Percentiles rank a stretch among this genome's conserved stretches.
Evolutionary conservation across 2,888 invertebrate species (phyloP).

Genomic region (Cosmopolites sordidus): DNA sequence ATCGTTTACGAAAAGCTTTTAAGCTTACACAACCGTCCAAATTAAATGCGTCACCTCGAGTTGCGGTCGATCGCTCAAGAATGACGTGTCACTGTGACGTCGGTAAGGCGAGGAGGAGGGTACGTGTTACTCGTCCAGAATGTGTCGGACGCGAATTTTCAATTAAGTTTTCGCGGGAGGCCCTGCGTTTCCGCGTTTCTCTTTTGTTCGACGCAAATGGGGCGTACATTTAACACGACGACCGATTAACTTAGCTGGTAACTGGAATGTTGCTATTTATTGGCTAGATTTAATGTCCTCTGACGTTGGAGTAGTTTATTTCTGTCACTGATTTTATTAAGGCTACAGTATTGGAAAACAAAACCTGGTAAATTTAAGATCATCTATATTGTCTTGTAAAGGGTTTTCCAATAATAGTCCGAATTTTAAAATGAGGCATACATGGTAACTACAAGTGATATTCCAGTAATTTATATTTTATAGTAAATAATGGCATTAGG

Average conservation of each 20-base stretch:
- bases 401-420: too few species aligned
- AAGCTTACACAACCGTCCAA: slow-evolving; percentile 14
- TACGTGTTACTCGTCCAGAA: background rate
- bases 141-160: slow-evolving; percentile 28
- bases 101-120: background rate
- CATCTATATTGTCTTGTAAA: too few species aligned
- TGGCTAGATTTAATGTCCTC: background rate
- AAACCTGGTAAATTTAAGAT: too few species aligned
- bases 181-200: slow-evolving; percentile 34
- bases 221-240: slow-evolving; percentile 13
- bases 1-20: slow-evolving; percentile 12
- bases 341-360: too few species aligned
- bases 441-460: too few species aligned
- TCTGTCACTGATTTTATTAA: too few species aligned
- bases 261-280: slow-evolving; percentile 1
- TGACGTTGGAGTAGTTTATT: too few species aligned
- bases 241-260: slow-evolving; percentile 14
- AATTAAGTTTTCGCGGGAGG: slow-evolving; percentile 23
- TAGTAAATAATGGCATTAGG: too few species aligned
- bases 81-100: slow-evolving; percentile 26
- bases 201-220: slow-evolving; percentile 19
- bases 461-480: too few species aligned
- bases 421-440: too few species aligned
- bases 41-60: slow-evolving; percentile 16
- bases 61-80: slow-evolving; percentile 31